Conservation (phyloP, 2,797 vertebrate species). For the Pitangus sulphuratus region DNA sequence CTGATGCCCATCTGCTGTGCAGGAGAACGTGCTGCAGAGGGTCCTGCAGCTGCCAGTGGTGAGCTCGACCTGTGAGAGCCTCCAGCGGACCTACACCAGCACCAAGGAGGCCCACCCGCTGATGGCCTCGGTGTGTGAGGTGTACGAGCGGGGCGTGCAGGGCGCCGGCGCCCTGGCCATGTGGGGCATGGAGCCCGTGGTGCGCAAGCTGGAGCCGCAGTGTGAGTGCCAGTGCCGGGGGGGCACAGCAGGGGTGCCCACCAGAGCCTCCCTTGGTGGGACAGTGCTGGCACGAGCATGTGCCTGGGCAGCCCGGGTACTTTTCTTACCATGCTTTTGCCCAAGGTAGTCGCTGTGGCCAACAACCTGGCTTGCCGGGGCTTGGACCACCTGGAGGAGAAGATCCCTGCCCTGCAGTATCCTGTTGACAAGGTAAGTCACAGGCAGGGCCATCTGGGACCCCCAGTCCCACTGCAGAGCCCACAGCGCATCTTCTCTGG, state of each 20-base stretch:
- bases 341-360: conserved; percentile 74
- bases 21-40: conserved; percentile 78
- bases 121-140: conserved; percentile 74
- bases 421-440: conserved; percentile 77
- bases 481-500: not conserved
- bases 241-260: accelerated
- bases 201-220: conserved; percentile 79
- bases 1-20: accelerated
- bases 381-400: conserved; percentile 81
- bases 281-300: accelerated
- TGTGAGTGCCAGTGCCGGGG: conserved; percentile 59
- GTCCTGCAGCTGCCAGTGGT: conserved; percentile 79
- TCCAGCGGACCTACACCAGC: conserved; percentile 77
- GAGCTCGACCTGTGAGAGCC: conserved; percentile 70
- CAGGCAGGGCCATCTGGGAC: not conserved
- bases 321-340: not conserved
- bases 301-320: not conserved
- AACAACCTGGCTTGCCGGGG: conserved; percentile 81
- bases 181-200: conserved; percentile 79
- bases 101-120: conserved; percentile 80
- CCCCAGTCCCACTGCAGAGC: not conserved
- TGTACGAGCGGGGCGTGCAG: conserved; percentile 77
- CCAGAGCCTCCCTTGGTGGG: not conserved
- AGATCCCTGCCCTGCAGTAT: conserved; percentile 81
- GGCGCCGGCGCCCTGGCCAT: conserved; percentile 72